Evolutionary conservation across 1,140 invertebrate species (phyloP).

Genomic region (Halyomorpha halys): DNA sequence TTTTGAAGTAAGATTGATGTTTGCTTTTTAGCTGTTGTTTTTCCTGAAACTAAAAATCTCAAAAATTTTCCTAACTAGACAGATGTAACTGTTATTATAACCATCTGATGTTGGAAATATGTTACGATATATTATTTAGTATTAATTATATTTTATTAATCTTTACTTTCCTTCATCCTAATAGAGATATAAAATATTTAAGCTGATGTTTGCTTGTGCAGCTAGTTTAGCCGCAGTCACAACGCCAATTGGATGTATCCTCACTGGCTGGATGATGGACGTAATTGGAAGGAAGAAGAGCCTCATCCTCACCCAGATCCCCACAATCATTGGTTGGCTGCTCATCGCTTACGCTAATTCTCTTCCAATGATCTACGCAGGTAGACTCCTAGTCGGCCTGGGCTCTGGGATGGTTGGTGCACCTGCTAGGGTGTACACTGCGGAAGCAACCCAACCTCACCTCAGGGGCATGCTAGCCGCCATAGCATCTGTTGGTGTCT

Average conservation of each 20-base stretch:
- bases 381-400: conserved; percentile 48
- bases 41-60: too few relatives aligned
- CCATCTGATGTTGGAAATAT: too few relatives aligned
- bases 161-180: too few relatives aligned
- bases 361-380: conserved; percentile 50
- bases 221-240: conserved; percentile 59
- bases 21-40: too few relatives aligned
- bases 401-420: conserved; percentile 60
- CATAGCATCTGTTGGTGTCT: conserved; percentile 45
- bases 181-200: neutral
- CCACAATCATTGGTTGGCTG: conserved; percentile 57
- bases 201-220: conserved; percentile 34
- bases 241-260: conserved; percentile 57
- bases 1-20: too few relatives aligned
- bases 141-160: too few relatives aligned
- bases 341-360: conserved; percentile 47
- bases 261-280: conserved; percentile 63
- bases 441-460: conserved; percentile 57
- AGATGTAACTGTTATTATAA: too few relatives aligned
- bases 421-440: conserved; percentile 54
- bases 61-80: too few relatives aligned
- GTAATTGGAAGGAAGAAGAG: conserved; percentile 50
- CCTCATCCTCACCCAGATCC: conserved; percentile 55
- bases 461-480: conserved; percentile 54
- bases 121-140: too few relatives aligned